These are phyloP conservation scores for Oryzias celebensis DNA, from an alignment of 2,113 vertebrate species.

Conservation along the genomic window DNA sequence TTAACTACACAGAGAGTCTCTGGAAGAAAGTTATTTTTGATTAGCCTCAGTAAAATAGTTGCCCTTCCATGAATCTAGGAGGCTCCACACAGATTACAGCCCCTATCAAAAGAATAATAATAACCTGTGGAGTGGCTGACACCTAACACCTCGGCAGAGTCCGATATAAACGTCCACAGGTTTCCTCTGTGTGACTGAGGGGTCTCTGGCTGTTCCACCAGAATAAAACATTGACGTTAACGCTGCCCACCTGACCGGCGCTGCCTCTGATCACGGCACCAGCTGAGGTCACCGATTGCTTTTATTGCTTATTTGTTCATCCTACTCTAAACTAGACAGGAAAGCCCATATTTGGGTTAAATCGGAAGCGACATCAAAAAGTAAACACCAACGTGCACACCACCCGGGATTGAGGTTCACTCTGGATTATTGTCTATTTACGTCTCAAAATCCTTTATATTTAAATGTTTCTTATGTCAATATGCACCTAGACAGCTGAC, in stretches of 20 bases:
- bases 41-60: slow-evolving; percentile 33
- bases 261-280: slow-evolving; percentile 6
- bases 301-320: slow-evolving; percentile 48
- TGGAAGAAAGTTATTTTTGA: slow-evolving; percentile 24
- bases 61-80: slow-evolving; percentile 26
- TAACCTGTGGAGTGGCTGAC: slow-evolving; percentile 44
- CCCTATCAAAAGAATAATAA: slow-evolving; percentile 54
- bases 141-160: slow-evolving; percentile 28
- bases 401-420: slow-evolving; percentile 19
- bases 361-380: slow-evolving; percentile 57
- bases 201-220: slow-evolving; percentile 45
- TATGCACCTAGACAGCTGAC: neutral
- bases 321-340: slow-evolving; percentile 25
- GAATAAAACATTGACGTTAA: slow-evolving; percentile 18
- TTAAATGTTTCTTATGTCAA: neutral
- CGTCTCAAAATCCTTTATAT: neutral
- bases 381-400: slow-evolving; percentile 2
- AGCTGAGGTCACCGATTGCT: slow-evolving; percentile 38
- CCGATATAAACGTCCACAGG: slow-evolving; percentile 30
- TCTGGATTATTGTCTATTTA: neutral
- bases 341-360: slow-evolving; percentile 38
- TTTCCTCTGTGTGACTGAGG: slow-evolving; percentile 28
- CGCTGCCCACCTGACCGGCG: slow-evolving; percentile 41
- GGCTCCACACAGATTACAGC: slow-evolving; percentile 30
- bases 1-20: slow-evolving; percentile 11